Evolutionary conservation across 2,888 invertebrate genomes (phyloP).

Genomic region (Creontiades dilutus): DNA sequence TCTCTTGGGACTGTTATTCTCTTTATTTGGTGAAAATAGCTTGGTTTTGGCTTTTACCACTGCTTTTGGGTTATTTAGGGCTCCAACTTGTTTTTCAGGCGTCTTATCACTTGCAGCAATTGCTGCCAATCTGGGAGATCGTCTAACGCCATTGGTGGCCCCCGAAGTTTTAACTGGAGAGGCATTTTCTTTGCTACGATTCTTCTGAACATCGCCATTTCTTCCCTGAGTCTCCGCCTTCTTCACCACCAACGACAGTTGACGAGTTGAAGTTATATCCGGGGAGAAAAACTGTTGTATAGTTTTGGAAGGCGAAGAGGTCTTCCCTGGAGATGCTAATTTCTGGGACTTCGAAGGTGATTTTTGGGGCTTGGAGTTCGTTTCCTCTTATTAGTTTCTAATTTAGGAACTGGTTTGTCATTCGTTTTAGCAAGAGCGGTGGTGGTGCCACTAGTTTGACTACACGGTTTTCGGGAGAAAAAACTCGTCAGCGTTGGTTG

Average conservation of each 20-base stretch:
- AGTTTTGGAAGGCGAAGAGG: slow-evolving; percentile 21
- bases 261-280: background rate
- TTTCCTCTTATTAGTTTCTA: slow-evolving; percentile 30
- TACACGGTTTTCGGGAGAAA: slow-evolving; percentile 21
- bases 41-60: background rate
- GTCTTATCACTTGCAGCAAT: background rate
- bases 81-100: background rate
- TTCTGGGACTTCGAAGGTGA: slow-evolving; percentile 34
- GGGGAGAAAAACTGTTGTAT: slow-evolving; percentile 35
- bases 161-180: background rate
- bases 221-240: background rate
- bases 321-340: background rate
- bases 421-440: background rate
- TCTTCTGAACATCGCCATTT: background rate
- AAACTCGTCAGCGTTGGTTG: slow-evolving; percentile 55
- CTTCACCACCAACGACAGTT: background rate
- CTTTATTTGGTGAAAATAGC: slow-evolving; percentile 6
- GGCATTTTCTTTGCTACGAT: background rate
- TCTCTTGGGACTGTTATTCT: background rate
- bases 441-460: background rate
- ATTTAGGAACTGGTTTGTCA: background rate
- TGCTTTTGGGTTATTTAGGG: background rate
- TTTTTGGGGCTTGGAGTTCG: slow-evolving; percentile 50
- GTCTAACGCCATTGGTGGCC: background rate
- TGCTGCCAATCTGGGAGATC: slow-evolving; percentile 3